A percentile compares a stretch with the other conserved stretches of the same genome.
These are phyloP conservation scores for Phrynosoma platyrhinos DNA, from an alignment of 2,113 vertebrate species.

Conservation along the genomic window DNA sequence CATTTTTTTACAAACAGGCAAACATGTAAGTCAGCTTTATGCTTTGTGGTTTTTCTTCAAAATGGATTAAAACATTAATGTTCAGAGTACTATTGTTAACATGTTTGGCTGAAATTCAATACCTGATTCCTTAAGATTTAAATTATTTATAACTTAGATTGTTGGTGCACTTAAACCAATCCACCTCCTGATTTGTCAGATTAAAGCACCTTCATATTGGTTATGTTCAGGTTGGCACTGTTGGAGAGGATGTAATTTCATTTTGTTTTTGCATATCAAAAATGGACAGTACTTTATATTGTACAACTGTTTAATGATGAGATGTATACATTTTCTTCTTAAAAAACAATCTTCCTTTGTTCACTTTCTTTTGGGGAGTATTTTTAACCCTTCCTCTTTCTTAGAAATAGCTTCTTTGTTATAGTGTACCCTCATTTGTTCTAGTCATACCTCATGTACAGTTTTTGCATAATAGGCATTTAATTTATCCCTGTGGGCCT, in stretches of 20 bases:
- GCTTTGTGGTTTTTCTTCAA: slow-evolving; percentile 20
- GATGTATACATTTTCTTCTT: slow-evolving; percentile 1
- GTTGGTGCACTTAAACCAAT: slow-evolving; percentile 53
- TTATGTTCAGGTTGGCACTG: slow-evolving; percentile 16
- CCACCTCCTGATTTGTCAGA: slow-evolving; percentile 38
- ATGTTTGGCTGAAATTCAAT: slow-evolving; percentile 38
- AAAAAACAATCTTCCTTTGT: fast-evolving
- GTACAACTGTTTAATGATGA: slow-evolving; percentile 4
- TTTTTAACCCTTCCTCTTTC: not conserved
- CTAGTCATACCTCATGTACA: slow-evolving; percentile 9
- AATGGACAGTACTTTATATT: not conserved
- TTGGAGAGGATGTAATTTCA: slow-evolving; percentile 18
- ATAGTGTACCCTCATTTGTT: not conserved
- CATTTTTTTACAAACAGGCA: slow-evolving; percentile 53
- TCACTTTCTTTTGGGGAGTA: not conserved
- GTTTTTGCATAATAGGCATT: slow-evolving; percentile 3
- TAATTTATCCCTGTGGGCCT: slow-evolving; percentile 10
- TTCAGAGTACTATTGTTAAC: slow-evolving; percentile 65
- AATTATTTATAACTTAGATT: slow-evolving; percentile 50
- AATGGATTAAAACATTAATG: slow-evolving; percentile 55
- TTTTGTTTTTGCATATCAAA: not conserved
- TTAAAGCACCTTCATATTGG: slow-evolving; percentile 44
- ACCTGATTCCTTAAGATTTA: slow-evolving; percentile 60
- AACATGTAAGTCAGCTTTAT: slow-evolving; percentile 48
- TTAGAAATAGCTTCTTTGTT: not conserved